Evolutionary conservation across 1,140 invertebrate genomes (phyloP).

Genomic region (Bradynema listronoti): DNA sequence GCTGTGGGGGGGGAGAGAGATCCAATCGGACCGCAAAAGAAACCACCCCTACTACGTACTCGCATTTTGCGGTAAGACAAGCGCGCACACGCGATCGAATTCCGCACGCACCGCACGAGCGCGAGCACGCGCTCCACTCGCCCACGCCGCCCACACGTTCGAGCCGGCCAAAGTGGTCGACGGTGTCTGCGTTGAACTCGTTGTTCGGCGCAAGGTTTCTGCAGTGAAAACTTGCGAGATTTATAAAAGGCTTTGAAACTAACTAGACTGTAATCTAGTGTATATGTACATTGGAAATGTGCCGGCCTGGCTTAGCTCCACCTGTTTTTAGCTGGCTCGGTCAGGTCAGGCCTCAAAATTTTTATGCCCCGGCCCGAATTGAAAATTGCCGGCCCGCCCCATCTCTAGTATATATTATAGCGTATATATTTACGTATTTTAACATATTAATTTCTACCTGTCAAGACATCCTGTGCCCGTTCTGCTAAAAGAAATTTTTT

Average conservation of each 20-base stretch:
- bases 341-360: too few species aligned
- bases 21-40: neutral
- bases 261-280: neutral
- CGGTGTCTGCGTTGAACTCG: neutral
- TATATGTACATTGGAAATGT: neutral
- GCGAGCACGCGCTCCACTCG: conserved; percentile 43
- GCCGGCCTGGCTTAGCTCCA: neutral
- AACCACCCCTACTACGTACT: conserved; percentile 27
- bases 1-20: neutral
- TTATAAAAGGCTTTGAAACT: neutral
- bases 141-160: conserved; percentile 32
- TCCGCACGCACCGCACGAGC: conserved; percentile 51
- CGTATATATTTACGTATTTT: neutral
- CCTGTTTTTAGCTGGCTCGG: too few species aligned
- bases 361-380: too few species aligned
- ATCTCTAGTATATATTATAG: too few species aligned
- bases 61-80: conserved; percentile 43
- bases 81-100: conserved; percentile 40
- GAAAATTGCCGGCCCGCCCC: too few species aligned
- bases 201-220: conserved; percentile 1
- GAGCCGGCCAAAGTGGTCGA: conserved; percentile 9
- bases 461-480: neutral
- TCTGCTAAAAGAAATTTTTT: neutral
- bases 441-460: neutral
- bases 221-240: conserved; percentile 1